phyloP scores from a whole-genome alignment of 2,888 invertebrate species.

The Oxytorus armatus region DNA sequence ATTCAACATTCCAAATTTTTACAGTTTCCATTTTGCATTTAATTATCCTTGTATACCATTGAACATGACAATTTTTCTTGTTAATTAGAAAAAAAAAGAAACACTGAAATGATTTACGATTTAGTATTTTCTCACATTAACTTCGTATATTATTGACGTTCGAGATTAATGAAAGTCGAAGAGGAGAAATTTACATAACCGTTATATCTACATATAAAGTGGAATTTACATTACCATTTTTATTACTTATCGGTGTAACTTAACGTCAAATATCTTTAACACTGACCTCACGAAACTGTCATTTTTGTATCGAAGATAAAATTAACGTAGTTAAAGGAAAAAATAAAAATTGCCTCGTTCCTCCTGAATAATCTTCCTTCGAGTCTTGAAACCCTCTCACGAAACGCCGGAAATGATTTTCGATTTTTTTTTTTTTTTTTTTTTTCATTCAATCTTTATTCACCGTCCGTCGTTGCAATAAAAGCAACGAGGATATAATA shows the following conservation, averaged over 20 bases:
- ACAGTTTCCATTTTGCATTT: neutral
- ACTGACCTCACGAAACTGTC: neutral
- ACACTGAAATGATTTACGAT: neutral
- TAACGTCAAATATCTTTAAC: neutral
- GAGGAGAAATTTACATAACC: neutral
- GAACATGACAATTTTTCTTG: neutral
- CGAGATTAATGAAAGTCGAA: neutral
- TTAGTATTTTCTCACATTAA: neutral
- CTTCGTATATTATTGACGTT: no score
- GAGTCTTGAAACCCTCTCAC: neutral
- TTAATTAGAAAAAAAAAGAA: neutral
- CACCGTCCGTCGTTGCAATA: slow-evolving; percentile 9
- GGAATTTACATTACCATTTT: neutral
- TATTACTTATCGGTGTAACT: neutral
- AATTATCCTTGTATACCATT: neutral
- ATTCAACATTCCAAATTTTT: neutral
- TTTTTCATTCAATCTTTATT: no score
- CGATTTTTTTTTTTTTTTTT: slow-evolving; percentile 10
- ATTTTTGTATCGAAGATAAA: neutral
- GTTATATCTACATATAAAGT: neutral
- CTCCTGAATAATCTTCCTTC: neutral
- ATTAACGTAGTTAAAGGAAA: no score
- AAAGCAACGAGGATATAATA: neutral
- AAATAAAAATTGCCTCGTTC: no score
- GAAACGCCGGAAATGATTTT: slow-evolving; percentile 33